phyloP scores from a whole-genome alignment of 53 echinoderm and acorn worm genomes.

The Crossaster papposus region DNA sequence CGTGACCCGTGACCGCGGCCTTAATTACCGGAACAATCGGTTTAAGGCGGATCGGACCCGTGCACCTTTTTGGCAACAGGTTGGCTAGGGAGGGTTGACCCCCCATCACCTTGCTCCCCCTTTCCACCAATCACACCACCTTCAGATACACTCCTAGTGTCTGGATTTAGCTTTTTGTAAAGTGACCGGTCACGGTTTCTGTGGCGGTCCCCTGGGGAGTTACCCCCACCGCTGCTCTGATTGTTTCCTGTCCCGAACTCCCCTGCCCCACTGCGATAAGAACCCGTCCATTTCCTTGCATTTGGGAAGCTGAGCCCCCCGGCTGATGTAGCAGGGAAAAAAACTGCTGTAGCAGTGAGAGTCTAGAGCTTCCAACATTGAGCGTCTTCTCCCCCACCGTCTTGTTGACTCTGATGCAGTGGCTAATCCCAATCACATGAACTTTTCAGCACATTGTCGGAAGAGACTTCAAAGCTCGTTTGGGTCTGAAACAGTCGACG shows the following conservation, averaged over 20 bases:
- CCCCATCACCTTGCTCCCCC: not conserved
- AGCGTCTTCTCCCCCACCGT: not conserved
- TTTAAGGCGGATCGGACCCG: not conserved
- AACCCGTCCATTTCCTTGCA: slow-evolving; percentile 58
- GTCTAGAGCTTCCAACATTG: not conserved
- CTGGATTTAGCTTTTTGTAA: not conserved
- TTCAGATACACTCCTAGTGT: not conserved
- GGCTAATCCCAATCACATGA: no score
- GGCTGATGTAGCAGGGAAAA: slow-evolving; percentile 14
- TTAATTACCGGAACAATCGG: not conserved
- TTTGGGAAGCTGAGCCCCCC: slow-evolving; percentile 52
- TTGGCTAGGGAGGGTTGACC: not conserved
- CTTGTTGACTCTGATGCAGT: no score
- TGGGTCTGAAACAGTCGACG: no score
- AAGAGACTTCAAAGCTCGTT: no score
- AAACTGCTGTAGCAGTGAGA: not conserved
- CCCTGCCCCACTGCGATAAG: slow-evolving; percentile 55
- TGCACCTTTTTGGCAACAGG: not conserved
- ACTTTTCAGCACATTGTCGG: no score
- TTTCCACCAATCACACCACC: not conserved
- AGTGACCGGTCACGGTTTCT: slow-evolving; percentile 20
- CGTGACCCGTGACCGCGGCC: not conserved
- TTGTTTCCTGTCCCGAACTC: not conserved
- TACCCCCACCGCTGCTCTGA: not conserved
- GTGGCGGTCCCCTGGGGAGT: not conserved